These are phyloP conservation scores for Melanotaenia duboulayi DNA, from an alignment of 2,113 vertebrate species.

Conservation along the genomic window DNA sequence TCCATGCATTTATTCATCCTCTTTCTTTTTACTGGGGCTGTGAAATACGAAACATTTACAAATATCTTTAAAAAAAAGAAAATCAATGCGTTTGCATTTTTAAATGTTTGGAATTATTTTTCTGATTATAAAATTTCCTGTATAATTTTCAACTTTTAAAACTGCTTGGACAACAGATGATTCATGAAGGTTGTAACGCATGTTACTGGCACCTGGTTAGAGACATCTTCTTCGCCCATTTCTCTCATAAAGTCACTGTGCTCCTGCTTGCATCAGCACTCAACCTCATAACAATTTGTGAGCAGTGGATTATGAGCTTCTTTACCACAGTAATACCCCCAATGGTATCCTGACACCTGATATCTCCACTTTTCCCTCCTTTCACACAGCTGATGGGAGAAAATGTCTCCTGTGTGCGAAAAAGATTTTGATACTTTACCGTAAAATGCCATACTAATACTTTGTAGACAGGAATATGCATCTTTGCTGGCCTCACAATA, in stretches of 20 bases:
- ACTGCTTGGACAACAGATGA: constrained; percentile 1
- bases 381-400: constrained; percentile 12
- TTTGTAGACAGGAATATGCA: background rate
- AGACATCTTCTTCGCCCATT: constrained; percentile 28
- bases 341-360: constrained; percentile 50
- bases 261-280: constrained; percentile 72
- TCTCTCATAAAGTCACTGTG: constrained; percentile 60
- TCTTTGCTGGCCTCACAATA: background rate
- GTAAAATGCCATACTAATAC: constrained; percentile 25
- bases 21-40: constrained; percentile 5
- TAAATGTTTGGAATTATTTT: too few relatives aligned
- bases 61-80: too few relatives aligned
- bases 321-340: constrained; percentile 59
- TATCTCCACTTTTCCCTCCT: constrained; percentile 43
- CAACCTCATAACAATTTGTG: constrained; percentile 75
- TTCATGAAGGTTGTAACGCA: constrained; percentile 22
- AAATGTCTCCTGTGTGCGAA: constrained; percentile 6
- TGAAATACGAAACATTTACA: background rate
- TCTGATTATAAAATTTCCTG: background rate
- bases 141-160: background rate
- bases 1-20: background rate
- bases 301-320: constrained; percentile 77
- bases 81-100: too few relatives aligned
- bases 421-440: constrained; percentile 23
- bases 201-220: constrained; percentile 48